Evolutionary conservation across 2,113 vertebrate species (phyloP).

Genomic region (Corythaixoides concolor): DNA sequence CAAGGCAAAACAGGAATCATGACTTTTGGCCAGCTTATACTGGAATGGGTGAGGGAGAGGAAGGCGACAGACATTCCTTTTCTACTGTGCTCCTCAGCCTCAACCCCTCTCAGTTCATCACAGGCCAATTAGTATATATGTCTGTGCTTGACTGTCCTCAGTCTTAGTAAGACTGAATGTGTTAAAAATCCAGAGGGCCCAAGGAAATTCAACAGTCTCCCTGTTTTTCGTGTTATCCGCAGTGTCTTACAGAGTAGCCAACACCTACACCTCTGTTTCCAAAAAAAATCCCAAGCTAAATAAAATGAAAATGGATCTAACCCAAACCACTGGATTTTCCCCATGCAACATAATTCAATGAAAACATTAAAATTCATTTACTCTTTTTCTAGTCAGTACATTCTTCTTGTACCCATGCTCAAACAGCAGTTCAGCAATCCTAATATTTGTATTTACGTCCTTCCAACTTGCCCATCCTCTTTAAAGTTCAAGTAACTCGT

Average conservation of each 20-base stretch:
- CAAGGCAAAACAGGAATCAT: neutral
- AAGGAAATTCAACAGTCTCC: neutral
- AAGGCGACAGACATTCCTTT: neutral
- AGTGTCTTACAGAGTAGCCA: neutral
- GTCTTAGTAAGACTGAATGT: neutral
- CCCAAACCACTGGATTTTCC: neutral
- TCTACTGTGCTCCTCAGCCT: neutral
- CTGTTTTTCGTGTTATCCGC: neutral
- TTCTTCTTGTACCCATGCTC: neutral
- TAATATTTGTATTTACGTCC: neutral
- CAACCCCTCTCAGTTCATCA: neutral
- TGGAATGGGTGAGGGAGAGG: neutral
- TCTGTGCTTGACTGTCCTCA: neutral
- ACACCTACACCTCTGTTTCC: neutral
- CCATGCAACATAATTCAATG: neutral
- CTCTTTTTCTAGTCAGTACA: neutral
- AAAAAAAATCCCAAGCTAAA: neutral
- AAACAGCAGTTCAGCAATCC: neutral
- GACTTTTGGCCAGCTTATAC: neutral
- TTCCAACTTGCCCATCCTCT: slow-evolving; percentile 16
- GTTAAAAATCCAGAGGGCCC: neutral
- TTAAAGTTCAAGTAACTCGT: slow-evolving; percentile 41
- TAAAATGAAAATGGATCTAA: neutral
- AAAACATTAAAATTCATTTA: neutral
- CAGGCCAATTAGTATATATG: neutral